These are phyloP conservation scores for Octopus bimaculoides DNA, from an alignment of 1,140 invertebrate genomes.

Conservation along the genomic window DNA sequence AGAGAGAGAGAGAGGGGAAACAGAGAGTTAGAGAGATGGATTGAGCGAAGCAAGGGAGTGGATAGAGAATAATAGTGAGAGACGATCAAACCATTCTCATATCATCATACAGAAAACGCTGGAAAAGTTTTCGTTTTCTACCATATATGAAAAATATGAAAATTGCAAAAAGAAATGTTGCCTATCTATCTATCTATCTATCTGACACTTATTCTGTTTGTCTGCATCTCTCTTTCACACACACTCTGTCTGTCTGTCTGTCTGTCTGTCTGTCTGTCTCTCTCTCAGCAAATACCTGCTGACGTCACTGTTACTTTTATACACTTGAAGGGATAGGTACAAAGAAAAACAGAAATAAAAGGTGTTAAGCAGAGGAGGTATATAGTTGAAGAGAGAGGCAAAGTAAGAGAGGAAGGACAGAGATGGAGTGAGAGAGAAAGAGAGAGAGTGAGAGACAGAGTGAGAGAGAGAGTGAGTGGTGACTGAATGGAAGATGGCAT, in stretches of 20 bases:
- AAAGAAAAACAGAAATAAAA: constrained; percentile 15
- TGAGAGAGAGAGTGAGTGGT: background rate
- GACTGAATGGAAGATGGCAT: background rate
- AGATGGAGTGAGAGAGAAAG: constrained; percentile 18
- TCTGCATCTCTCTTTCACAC: no score
- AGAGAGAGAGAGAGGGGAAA: constrained; percentile 4
- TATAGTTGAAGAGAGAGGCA: constrained; percentile 6
- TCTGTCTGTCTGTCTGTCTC: no score
- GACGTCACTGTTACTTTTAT: no score
- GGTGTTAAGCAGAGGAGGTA: no score
- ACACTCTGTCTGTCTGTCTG: no score
- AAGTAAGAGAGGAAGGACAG: constrained; percentile 13
- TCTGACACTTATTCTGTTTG: no score
- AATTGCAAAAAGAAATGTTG: no score
- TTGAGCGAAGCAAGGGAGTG: constrained; percentile 2
- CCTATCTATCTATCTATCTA: no score
- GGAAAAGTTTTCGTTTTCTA: no score
- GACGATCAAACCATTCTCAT: background rate
- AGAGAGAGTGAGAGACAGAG: constrained; percentile 12
- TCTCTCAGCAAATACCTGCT: no score
- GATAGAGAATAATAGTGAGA: constrained; percentile 12
- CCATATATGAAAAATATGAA: no score
- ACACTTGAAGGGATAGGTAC: constrained; percentile 13
- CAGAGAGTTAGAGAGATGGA: constrained; percentile 13
- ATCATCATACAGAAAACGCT: no score